Evolutionary conservation across 1,140 invertebrate genomes (phyloP).

Genomic region (Tenebrio molitor): DNA sequence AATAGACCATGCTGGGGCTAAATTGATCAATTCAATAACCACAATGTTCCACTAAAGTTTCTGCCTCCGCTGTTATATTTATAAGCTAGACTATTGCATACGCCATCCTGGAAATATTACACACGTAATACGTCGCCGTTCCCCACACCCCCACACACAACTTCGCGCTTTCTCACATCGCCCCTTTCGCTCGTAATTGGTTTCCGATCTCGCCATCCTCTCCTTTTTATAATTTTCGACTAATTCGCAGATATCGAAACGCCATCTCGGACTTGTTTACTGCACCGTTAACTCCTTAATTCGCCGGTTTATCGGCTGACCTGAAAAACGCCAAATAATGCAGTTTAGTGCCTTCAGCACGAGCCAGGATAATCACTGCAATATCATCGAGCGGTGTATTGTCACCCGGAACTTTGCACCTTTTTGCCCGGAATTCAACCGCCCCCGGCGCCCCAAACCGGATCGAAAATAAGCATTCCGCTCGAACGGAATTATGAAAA

Average conservation of each 20-base stretch:
- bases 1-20: slow-evolving; percentile 64
- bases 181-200: slow-evolving; percentile 12
- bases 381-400: slow-evolving; percentile 46
- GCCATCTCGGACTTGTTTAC: too few relatives aligned
- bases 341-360: slow-evolving; percentile 48
- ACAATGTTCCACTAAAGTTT: slow-evolving; percentile 64
- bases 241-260: too few relatives aligned
- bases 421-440: too few relatives aligned
- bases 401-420: slow-evolving; percentile 21
- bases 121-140: slow-evolving; percentile 41
- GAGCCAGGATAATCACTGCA: slow-evolving; percentile 47
- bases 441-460: too few relatives aligned
- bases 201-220: too few relatives aligned
- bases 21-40: slow-evolving; percentile 68
- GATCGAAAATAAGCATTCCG: too few relatives aligned
- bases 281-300: slow-evolving; percentile 20
- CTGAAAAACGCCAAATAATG: slow-evolving; percentile 36
- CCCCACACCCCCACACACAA: slow-evolving; percentile 20
- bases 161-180: slow-evolving; percentile 1
- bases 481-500: too few relatives aligned
- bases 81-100: slow-evolving; percentile 57
- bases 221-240: too few relatives aligned
- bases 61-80: slow-evolving; percentile 64
- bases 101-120: slow-evolving; percentile 44
- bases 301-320: not conserved